Evolutionary conservation across 2,113 vertebrate genomes (phyloP).

Genomic region (Copsychus sechellarum): DNA sequence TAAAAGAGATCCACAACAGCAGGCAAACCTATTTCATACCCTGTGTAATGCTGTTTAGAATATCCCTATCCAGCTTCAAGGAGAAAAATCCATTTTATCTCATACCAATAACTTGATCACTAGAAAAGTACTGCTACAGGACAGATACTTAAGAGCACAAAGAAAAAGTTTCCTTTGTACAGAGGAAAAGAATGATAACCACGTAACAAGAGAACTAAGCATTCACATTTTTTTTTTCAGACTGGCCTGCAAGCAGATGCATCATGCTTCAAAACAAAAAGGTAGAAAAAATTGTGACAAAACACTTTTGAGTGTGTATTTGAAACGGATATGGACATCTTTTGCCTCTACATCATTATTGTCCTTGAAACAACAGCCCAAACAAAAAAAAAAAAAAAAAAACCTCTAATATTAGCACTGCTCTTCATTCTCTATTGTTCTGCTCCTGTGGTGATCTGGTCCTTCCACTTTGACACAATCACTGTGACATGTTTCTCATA

Average conservation of each 20-base stretch:
- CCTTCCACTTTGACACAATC: background rate
- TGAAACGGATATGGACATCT: background rate
- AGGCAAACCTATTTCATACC: background rate
- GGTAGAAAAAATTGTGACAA: background rate
- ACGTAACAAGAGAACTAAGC: background rate
- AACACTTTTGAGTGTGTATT: background rate
- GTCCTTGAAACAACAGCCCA: background rate
- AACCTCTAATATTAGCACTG: background rate
- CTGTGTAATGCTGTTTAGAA: background rate
- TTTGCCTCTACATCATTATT: background rate
- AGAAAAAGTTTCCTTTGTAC: background rate
- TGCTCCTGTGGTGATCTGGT: background rate
- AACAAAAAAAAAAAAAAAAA: background rate
- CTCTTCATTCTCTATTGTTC: background rate
- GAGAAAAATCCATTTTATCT: background rate
- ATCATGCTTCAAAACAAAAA: background rate
- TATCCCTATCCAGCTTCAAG: background rate
- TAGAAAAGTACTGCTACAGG: background rate
- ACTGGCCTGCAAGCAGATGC: background rate
- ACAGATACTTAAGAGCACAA: background rate
- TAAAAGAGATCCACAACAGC: background rate
- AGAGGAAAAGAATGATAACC: background rate
- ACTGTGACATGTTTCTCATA: background rate
- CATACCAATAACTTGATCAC: background rate
- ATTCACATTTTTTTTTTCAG: background rate